Conservation (phyloP, 1,140 invertebrate species). For the Riptortus pedestris region DNA sequence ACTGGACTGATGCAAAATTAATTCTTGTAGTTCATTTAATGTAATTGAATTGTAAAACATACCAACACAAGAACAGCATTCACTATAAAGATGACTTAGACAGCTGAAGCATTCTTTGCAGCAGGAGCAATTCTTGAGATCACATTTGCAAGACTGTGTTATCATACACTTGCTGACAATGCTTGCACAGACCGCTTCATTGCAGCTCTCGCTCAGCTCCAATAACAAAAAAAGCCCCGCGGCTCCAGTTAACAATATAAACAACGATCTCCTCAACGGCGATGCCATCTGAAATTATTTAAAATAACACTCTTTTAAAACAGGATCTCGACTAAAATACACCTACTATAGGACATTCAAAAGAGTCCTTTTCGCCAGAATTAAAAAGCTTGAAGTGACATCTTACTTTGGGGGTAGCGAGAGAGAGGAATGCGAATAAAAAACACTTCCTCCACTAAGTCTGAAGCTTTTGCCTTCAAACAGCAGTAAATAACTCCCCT, state of each 20-base stretch:
- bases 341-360: no score
- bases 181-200: conserved; percentile 83
- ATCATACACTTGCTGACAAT: conserved; percentile 93
- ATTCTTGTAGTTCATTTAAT: no score
- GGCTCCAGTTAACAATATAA: not conserved
- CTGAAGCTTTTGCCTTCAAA: not conserved
- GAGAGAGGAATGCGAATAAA: not conserved
- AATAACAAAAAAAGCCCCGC: not conserved
- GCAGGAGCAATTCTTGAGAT: conserved; percentile 79
- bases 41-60: no score
- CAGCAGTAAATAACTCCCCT: not conserved
- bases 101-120: conserved; percentile 87
- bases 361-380: no score
- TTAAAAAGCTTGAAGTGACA: no score
- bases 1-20: no score
- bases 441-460: not conserved
- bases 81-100: conserved; percentile 74
- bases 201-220: conserved; percentile 44
- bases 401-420: no score
- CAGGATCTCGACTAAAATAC: no score
- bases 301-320: no score
- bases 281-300: not conserved
- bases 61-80: conserved; percentile 94
- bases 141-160: conserved; percentile 89
- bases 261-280: not conserved